Conservation (phyloP, 2,797 vertebrate species). For the Onychomys torridus region DNA sequence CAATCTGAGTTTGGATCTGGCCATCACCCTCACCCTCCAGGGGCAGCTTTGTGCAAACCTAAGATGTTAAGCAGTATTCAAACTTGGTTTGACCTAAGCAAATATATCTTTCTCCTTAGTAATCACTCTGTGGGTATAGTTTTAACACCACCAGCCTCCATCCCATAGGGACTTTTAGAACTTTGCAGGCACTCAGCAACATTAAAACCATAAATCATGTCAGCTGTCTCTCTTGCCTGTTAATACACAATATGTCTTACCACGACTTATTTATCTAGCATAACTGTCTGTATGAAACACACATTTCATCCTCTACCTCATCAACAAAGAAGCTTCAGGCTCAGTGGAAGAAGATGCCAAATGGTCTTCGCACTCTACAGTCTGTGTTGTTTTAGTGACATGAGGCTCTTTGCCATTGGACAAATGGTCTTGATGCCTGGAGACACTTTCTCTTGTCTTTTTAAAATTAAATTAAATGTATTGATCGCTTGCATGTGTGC, state of each 20-base stretch:
- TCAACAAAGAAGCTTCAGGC: not conserved
- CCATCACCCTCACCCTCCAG: constrained; percentile 19
- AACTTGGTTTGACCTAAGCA: not conserved
- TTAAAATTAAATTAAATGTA: not conserved
- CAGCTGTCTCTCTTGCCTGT: not conserved
- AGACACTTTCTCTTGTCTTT: not conserved
- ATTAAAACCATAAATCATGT: not conserved
- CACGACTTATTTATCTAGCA: not conserved
- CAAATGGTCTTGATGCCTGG: not conserved
- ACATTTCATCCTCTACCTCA: not conserved
- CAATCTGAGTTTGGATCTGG: not conserved
- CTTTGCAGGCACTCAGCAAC: not conserved
- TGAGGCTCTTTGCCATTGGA: not conserved
- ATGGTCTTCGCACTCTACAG: not conserved
- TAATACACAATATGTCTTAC: not conserved
- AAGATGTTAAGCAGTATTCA: constrained; percentile 39
- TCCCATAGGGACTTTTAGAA: not conserved
- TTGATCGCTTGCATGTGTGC: not conserved
- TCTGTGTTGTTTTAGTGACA: not conserved
- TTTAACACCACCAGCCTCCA: not conserved
- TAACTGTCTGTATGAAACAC: not conserved
- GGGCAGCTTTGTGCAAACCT: constrained; percentile 62
- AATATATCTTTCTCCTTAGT: not conserved
- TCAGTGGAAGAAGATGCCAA: not conserved
- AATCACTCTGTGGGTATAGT: not conserved